These are phyloP conservation scores for Glossosoma conforme DNA, from an alignment of 1,140 invertebrate species.

Conservation along the genomic window DNA sequence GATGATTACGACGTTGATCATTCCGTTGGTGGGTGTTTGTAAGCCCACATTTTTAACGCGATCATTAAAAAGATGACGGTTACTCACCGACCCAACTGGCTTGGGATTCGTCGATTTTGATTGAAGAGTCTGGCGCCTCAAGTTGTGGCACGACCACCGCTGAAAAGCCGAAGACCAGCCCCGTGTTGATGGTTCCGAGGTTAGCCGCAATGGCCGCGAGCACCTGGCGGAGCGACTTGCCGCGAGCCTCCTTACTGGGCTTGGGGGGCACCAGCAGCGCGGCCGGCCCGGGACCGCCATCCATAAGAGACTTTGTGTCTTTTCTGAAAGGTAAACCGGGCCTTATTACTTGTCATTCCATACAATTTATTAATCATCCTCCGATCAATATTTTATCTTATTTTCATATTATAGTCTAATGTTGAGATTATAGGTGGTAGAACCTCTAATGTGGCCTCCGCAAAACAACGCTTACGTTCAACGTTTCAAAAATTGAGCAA, in stretches of 20 bases:
- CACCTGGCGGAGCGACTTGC: slow-evolving; percentile 55
- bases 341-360: too few relatives aligned
- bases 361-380: too few relatives aligned
- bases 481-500: too few relatives aligned
- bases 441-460: too few relatives aligned
- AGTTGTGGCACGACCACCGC: slow-evolving; percentile 66
- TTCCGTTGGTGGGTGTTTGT: neutral
- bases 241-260: slow-evolving; percentile 41
- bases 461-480: too few relatives aligned
- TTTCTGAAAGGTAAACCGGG: slow-evolving; percentile 35
- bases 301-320: slow-evolving; percentile 40
- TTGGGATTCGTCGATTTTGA: slow-evolving; percentile 55
- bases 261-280: slow-evolving; percentile 32
- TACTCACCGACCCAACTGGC: slow-evolving; percentile 69
- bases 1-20: too few relatives aligned
- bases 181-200: slow-evolving; percentile 65
- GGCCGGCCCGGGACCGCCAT: slow-evolving; percentile 33
- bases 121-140: slow-evolving; percentile 47
- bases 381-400: too few relatives aligned
- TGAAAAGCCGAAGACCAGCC: slow-evolving; percentile 68
- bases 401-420: too few relatives aligned
- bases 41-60: too few relatives aligned
- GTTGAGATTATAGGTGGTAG: too few relatives aligned
- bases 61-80: too few relatives aligned
- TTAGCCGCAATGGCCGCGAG: slow-evolving; percentile 60